These are phyloP conservation scores for Poecilia wingei DNA, from an alignment of 2,797 vertebrate genomes.

Conservation along the genomic window DNA sequence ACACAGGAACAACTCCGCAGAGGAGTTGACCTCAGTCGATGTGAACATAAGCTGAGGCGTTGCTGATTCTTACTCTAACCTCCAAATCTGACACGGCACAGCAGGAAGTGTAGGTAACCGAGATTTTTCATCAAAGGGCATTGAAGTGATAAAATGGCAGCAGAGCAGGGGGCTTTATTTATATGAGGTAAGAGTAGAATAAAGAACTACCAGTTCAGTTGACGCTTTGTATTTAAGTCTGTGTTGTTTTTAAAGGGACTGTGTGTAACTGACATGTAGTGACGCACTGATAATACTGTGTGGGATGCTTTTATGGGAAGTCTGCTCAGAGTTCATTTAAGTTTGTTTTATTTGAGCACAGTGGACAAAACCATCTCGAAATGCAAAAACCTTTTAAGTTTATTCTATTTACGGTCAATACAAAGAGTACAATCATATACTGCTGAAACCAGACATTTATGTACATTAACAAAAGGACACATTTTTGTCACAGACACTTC, in stretches of 20 bases:
- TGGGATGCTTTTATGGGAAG: conserved; percentile 35
- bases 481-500: neutral
- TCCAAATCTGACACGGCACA: conserved; percentile 14
- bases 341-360: conserved; percentile 16
- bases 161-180: conserved; percentile 25
- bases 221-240: conserved; percentile 55
- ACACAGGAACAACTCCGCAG: neutral
- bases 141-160: conserved; percentile 39
- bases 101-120: conserved; percentile 17
- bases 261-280: conserved; percentile 66
- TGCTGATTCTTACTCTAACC: conserved; percentile 12
- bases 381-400: neutral
- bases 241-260: conserved; percentile 75
- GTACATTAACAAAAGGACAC: neutral
- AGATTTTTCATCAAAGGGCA: conserved; percentile 41
- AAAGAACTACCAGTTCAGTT: conserved; percentile 25
- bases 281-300: conserved; percentile 66
- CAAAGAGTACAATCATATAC: neutral
- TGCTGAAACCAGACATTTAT: neutral
- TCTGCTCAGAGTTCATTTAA: conserved; percentile 29
- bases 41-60: neutral
- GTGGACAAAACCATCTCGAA: neutral
- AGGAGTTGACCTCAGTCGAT: neutral
- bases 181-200: conserved; percentile 13
- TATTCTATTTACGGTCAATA: neutral